Base-by-base conservation (phyloP, 2,888 invertebrate genomes). In the Catocala fraxini region DNA sequence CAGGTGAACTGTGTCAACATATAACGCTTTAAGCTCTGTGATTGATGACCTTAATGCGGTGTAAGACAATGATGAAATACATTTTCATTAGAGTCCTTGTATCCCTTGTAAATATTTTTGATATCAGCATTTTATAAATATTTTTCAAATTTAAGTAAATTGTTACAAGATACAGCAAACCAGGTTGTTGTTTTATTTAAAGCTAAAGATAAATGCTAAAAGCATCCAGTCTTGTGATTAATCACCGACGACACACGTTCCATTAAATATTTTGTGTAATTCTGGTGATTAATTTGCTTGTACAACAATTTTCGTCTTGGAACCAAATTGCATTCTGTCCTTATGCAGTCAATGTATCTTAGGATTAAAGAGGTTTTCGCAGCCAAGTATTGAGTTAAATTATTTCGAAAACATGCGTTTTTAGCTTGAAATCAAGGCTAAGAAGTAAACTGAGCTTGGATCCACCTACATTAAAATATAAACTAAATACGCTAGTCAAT, bases 1-100 rank as follows among this genome's bases (percentile, higher is more conserved):
- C 75, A 82, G 81, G 80, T 80, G 80, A 67, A 77, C 74, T 53
- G 59, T 80, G 79, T 79, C 82, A 79, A 69, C 73, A 59, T 60
- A 63, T 74, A 43, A 75, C 77, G 69, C 34, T 71, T 62, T 51
- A 59, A 52, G 41, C 46, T 39, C 35, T 53, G 51, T 73, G 73
- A 73, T 71, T 75, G 64, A 77, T 73, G 71, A 64, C 64, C 55
- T 56, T 45, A 61, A 67, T 63, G 60, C 35, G 42, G 35, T 60
- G 55, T 6, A 4, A 33, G 76, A 75, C 76, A 75, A 70, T 70
- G 76, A 78, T 56, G 15, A 46, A 76, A 56, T 56, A 51, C 48
- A 9, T n/a, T 51, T 58, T 57, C 13, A 61, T 55, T 60, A 34
- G 34, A 25, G 25, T 25, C 25, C 25, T 25, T 35, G 0, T 41